Evolutionary conservation across 2,113 vertebrate species (phyloP), one percentile per base, ranked within the genome.

Genomic region (Elachura formosa): DNA sequence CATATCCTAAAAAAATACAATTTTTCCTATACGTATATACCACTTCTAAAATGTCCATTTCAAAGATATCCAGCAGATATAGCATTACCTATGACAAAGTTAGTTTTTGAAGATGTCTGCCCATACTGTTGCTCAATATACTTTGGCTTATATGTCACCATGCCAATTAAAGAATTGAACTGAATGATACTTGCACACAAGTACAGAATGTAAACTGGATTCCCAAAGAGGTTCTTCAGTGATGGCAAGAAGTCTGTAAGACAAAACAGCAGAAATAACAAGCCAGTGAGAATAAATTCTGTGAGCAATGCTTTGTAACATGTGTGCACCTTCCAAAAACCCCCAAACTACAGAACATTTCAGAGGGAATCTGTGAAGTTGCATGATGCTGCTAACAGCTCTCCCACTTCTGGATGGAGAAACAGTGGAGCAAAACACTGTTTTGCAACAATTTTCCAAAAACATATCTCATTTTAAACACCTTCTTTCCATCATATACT

Each of bases 61-160:
- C 45, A 77, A 93, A 84, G 48, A 18, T 9, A 52, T 19, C 52
- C 56, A 93, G n/a, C 20, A 89, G 33, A 41, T 40, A 66, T n/a
- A 78, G 12, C 89, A 91, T 97, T 96, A 99, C 99, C 99, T 86
- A 99, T 99, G 31, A 99, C 96, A 91, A 99, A 99, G 97, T 99
- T 99, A 36, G 98, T 98, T 94, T 98, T 99, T 23, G 98, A 98
- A 29, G 99, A 98, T 3, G 99, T 98, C 96, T 99, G 98, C 12
- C 99, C 98, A 14, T 99, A 99, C 76, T 99, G 99, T 40, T 99
- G 99, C 63, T 99, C 99, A 19, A 99, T 99, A 89, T 99, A 99
- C 91, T 99, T 99, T 14, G 99, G 98, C 89, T 99, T 99, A 87
- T 99, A 99, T 6, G 99, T 99, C 78, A 99, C 98, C 98, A 99